Conservation (phyloP, 2,888 invertebrate genomes). For the Yponomeuta malinellus region DNA sequence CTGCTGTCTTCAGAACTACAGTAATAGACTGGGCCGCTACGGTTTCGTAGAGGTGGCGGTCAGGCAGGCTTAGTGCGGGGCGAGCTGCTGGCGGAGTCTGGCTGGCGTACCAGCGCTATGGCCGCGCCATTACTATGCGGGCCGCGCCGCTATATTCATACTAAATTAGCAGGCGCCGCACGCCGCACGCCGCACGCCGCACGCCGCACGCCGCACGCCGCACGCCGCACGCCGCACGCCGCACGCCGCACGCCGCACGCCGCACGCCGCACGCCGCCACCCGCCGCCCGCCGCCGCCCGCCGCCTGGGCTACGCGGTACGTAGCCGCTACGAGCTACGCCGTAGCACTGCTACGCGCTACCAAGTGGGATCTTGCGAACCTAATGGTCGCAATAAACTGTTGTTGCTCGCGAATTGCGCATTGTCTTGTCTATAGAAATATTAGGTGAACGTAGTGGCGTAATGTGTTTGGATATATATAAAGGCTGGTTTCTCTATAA, state of each 20-base stretch:
- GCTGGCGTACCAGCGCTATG: background rate
- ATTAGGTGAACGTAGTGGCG: background rate
- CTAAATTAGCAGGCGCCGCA: background rate
- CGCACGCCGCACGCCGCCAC: background rate
- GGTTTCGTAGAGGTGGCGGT: no score
- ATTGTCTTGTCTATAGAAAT: background rate
- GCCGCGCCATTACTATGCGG: background rate
- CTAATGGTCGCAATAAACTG: background rate
- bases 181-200: background rate
- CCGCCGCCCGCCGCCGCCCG: background rate
- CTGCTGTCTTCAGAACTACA: no score
- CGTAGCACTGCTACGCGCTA: constrained; percentile 11
- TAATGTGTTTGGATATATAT: background rate
- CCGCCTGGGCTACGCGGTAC: background rate
- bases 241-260: no score
- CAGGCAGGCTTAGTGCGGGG: no score
- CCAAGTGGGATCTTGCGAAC: background rate
- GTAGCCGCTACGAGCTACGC: constrained; percentile 4
- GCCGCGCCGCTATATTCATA: background rate
- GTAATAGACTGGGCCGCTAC: no score
- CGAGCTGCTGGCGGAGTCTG: no score
- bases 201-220: background rate
- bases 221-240: background rate
- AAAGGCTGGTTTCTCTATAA: background rate
- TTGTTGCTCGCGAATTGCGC: background rate